Evolutionary conservation across 2,797 vertebrate species (phyloP).

Genomic region (Zenarchopterus dispar): DNA sequence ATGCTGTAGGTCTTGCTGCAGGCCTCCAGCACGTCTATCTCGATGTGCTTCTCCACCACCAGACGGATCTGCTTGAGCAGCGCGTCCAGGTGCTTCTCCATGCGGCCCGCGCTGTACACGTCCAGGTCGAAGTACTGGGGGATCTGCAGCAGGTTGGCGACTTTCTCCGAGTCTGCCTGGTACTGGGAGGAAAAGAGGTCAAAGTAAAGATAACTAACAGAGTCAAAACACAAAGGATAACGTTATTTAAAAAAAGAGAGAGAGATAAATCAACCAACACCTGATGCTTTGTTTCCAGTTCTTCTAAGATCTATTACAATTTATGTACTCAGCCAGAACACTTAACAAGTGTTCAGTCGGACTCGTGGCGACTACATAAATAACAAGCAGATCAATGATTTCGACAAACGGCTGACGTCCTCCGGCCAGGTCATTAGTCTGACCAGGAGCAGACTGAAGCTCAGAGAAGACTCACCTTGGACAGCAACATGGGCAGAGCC

Average conservation of each 20-base stretch:
- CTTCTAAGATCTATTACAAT: slow-evolving; percentile 14
- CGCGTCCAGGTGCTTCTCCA: slow-evolving; percentile 91
- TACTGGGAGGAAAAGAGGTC: slow-evolving; percentile 78
- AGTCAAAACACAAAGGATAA: not conserved
- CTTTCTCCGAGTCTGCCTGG: slow-evolving; percentile 96
- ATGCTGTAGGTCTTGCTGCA: slow-evolving; percentile 99
- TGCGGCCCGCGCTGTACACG: slow-evolving; percentile 90
- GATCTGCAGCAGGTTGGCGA: slow-evolving; percentile 98
- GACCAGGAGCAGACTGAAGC: slow-evolving; percentile 10
- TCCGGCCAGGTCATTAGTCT: slow-evolving; percentile 25
- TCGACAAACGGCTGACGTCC: slow-evolving; percentile 37
- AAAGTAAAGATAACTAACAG: not conserved
- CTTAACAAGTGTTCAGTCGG: slow-evolving; percentile 23
- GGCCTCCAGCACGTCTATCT: slow-evolving; percentile 95
- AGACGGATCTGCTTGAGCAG: slow-evolving; percentile 97
- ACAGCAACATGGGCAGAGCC: slow-evolving; percentile 96
- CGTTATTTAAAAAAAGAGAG: not conserved
- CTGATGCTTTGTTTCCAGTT: not conserved
- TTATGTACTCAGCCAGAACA: slow-evolving; percentile 7
- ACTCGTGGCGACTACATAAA: slow-evolving; percentile 21
- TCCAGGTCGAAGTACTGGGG: slow-evolving; percentile 98
- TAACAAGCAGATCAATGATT: slow-evolving; percentile 34
- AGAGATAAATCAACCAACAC: slow-evolving; percentile 1
- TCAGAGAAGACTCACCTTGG: slow-evolving; percentile 85
- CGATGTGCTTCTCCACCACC: slow-evolving; percentile 98